phyloP scores from a whole-genome alignment of 2,113 vertebrate genomes.

The Zapus hudsonius region DNA sequence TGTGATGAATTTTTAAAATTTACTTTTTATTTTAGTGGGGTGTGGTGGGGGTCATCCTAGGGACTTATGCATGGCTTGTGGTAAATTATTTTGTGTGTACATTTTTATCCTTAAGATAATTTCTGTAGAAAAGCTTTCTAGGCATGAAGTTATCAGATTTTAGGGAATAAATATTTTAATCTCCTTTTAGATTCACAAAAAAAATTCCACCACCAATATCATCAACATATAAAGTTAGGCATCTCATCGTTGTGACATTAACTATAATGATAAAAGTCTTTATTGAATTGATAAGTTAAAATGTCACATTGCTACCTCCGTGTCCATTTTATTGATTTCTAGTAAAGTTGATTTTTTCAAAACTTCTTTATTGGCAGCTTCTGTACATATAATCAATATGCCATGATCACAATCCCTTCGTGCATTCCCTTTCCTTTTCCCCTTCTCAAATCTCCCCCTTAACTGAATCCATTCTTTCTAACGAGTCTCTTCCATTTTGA shows the following conservation, averaged over 20 bases:
- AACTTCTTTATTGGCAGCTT: too few species aligned
- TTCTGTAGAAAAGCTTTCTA: constrained; percentile 38
- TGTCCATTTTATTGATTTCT: constrained; percentile 29
- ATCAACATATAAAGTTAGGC: neutral
- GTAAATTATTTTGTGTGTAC: neutral
- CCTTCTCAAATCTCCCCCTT: too few species aligned
- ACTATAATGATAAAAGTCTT: neutral
- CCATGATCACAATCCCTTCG: too few species aligned
- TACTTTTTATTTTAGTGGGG: neutral
- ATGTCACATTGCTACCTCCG: neutral
- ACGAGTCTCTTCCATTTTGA: too few species aligned
- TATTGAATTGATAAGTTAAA: neutral
- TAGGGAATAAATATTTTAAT: constrained; percentile 46
- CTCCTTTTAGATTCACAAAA: neutral
- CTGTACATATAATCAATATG: too few species aligned
- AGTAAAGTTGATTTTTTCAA: neutral
- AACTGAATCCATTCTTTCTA: too few species aligned
- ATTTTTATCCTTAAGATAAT: constrained; percentile 45
- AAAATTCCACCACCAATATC: neutral
- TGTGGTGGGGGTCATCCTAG: neutral
- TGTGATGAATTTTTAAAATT: neutral
- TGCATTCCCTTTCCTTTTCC: too few species aligned
- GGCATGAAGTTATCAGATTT: neutral
- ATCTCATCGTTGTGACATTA: neutral
- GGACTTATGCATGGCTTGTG: neutral